Evolutionary conservation across 2,113 vertebrate genomes (phyloP), one percentile per base, ranked within the genome.

Genomic region (Odontophorus gujanensis): DNA sequence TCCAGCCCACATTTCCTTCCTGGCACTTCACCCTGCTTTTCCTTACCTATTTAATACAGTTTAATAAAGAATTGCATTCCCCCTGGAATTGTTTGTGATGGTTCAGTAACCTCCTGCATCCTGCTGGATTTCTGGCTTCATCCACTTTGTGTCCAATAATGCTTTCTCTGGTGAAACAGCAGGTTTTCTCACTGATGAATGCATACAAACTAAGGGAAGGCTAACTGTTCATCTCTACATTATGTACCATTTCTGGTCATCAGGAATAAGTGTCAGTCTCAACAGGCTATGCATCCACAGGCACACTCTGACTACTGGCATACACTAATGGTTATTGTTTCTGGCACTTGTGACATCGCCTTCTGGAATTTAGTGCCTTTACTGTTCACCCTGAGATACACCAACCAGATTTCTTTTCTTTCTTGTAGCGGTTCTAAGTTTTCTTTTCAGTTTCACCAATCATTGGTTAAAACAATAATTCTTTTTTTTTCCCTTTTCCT

Each of bases 1-100:
- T 81, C 69, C 43, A 92, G 62, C 40, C 77, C 62, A 68, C 71
- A 36, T 71, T 87, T 94, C 62, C 74, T 87, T 92, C 75, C 72
- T 89, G 74, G 63, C 26, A 38, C 14, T 82, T 92, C 45, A 89
- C 25, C 7, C 78, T 77, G 28, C 25, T 82, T 94, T 87, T 68
- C 63, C 3, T 1, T 76, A 82, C 38, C 62, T 89, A 80, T 87
- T 93, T 62, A 86, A 19, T 58, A 84, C 53, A 62, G 25, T 76
- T 80, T 50, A 90, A 62, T 79, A 25, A 81, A 48, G n/a, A 73
- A 87, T 48, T 93, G 22, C 13, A 53, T 74, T 90, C 88, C 80
- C 34, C 65, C 13, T 93, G 11, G 76, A 68, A 72, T 20, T 86
- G 19, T 55, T 12, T 77, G 32, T 74, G 65, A 59, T 30, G 47